A percentile compares a stretch with the other conserved stretches of the same genome.
Conservation (phyloP, 1,140 invertebrate species). For the Helicoverpa zea region DNA sequence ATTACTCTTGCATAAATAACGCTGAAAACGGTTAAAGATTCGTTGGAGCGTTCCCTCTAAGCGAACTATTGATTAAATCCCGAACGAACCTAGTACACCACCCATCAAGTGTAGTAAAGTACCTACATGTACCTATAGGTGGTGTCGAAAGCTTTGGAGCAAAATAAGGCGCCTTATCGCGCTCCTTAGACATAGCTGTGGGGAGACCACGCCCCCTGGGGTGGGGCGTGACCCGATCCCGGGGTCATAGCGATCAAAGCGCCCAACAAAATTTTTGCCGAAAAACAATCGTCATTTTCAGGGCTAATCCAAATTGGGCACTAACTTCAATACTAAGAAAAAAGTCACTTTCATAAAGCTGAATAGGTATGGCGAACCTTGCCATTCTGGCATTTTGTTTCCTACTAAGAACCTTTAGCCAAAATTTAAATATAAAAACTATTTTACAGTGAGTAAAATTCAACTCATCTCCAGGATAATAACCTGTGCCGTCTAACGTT, state of each 20-base stretch:
- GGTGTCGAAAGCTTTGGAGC: slow-evolving; percentile 36
- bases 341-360: too few species aligned
- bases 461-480: too few species aligned
- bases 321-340: neutral
- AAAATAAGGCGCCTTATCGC: slow-evolving; percentile 58
- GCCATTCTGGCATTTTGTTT: too few species aligned
- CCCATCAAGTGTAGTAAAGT: slow-evolving; percentile 19
- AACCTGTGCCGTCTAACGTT: too few species aligned
- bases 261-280: slow-evolving; percentile 74
- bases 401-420: too few species aligned
- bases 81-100: slow-evolving; percentile 6
- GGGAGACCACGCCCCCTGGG: slow-evolving; percentile 65
- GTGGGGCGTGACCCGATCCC: slow-evolving; percentile 68
- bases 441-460: too few species aligned
- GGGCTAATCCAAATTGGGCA: slow-evolving; percentile 57
- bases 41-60: neutral
- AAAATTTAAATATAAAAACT: too few species aligned
- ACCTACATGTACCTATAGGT: slow-evolving; percentile 18
- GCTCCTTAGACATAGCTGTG: slow-evolving; percentile 63
- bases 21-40: slow-evolving; percentile 4
- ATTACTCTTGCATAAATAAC: neutral
- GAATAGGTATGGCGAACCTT: too few species aligned
- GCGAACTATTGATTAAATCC: slow-evolving; percentile 38
- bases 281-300: slow-evolving; percentile 63
- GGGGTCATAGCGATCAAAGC: slow-evolving; percentile 70